Conservation (phyloP, 23 tunicate genomes). For the Oikopleura albicans region DNA sequence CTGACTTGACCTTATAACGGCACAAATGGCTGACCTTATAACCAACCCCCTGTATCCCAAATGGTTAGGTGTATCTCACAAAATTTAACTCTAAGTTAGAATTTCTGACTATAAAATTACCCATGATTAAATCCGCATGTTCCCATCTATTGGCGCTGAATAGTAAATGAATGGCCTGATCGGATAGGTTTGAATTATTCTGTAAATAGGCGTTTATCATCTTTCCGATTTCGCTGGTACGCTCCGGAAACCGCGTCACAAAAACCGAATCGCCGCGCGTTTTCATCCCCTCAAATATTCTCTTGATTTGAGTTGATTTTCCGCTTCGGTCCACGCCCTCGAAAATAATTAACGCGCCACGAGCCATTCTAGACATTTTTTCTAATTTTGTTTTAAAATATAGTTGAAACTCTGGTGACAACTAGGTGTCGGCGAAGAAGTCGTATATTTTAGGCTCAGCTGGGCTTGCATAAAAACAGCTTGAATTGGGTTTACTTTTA, state of each 20-base stretch:
- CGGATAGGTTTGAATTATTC: conserved; percentile 26
- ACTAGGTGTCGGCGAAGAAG: too few relatives aligned
- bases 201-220: conserved; percentile 20
- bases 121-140: neutral
- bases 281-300: neutral
- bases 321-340: conserved; percentile 92
- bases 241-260: conserved; percentile 9
- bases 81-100: too few relatives aligned
- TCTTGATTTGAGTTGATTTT: conserved; percentile 71
- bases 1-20: too few relatives aligned
- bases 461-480: too few relatives aligned
- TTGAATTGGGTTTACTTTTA: too few relatives aligned
- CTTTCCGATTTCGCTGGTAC: neutral
- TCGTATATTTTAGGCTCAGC: too few relatives aligned
- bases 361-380: conserved; percentile 11
- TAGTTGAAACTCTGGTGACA: too few relatives aligned
- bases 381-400: too few relatives aligned
- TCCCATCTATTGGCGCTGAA: conserved; percentile 28
- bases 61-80: too few relatives aligned
- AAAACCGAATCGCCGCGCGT: neutral
- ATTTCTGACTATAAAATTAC: too few relatives aligned
- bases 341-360: conserved; percentile 75
- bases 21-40: too few relatives aligned
- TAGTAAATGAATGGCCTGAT: conserved; percentile 49
- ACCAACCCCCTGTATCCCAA: too few relatives aligned